Base-by-base conservation (phyloP, 2,888 invertebrate species). In the Watsonalla cultraria region DNA sequence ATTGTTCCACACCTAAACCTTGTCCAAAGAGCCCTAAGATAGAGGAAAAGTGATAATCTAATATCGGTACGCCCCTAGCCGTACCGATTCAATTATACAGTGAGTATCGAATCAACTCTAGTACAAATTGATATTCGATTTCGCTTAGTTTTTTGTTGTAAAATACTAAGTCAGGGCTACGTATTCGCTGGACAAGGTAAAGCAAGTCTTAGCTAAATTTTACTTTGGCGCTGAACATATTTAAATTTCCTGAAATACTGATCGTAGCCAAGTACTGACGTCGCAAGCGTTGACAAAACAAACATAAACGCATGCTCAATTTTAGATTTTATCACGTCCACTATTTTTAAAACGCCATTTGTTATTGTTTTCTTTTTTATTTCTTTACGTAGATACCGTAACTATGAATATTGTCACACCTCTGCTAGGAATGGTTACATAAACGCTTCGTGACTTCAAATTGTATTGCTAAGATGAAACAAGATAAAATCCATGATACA, bases 281-380 rank as follows among this genome's bases (percentile, higher is more conserved):
- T 49, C 15, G 37, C 14, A 15, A 42, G 11, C 39, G 49, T 37
- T 49, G 37, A 37, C 49, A 37, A 49, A 49, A 37, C 37, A 37
- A 35, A 35, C 14, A 37, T 37, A 48, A 14, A 37, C 48, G 39
- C 15, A 15, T 39, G 6, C 11, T 6, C 37, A 49, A 49, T 49
- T 49, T 49, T 37, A 49, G 37, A 49, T 49, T 49, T 49, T 37
- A 37, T 49, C 15, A 37, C 49, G 33, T 49, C 37, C 15, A 15
- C 37, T 37, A 37, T 37, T 34, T 48, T 37, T 49, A 15, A 39
- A 39, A 49, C 39, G 15, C 14, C 37, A 39, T 49, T 11, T 15
- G 37, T 37, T 39, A 37, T 37, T 49, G 49, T 15, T 49, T 47
- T 47, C 24, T 9, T 34, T 47, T 34, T 15, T 15, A 11, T 37